Conservation (phyloP, 2,113 vertebrate species). For the Morphnarchus princeps region DNA sequence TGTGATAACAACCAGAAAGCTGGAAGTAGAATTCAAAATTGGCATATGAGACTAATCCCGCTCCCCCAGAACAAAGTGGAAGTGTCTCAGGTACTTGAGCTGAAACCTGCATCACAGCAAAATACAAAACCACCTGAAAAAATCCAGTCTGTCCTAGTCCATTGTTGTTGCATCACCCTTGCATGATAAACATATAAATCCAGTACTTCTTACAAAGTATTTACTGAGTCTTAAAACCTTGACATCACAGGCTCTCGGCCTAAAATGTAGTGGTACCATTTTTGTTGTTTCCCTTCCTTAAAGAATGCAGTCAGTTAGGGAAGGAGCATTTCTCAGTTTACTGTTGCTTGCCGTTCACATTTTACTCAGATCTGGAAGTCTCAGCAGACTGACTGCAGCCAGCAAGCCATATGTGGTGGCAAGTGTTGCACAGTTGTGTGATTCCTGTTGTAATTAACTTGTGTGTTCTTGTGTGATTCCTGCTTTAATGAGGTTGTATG, state of each 20-base stretch:
- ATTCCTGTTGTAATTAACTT: neutral
- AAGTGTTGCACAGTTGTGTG: neutral
- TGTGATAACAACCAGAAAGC: neutral
- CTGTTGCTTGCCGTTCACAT: neutral
- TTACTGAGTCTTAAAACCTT: neutral
- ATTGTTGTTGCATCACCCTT: neutral
- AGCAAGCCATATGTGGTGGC: neutral
- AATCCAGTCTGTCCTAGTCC: neutral
- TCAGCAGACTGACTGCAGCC: neutral
- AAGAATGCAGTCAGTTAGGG: neutral
- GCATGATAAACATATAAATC: neutral
- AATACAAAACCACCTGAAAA: neutral
- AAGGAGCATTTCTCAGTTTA: neutral
- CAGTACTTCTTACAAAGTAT: neutral
- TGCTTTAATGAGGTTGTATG: neutral
- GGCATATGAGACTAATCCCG: neutral
- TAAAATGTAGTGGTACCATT: neutral
- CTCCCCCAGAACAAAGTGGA: neutral
- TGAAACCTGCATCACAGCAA: neutral
- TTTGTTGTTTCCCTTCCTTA: neutral
- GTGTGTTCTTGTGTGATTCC: neutral
- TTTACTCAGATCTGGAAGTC: neutral
- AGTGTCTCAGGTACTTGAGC: neutral
- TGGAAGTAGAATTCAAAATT: neutral
- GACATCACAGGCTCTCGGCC: neutral